These are phyloP conservation scores for Lindbergichthys nudifrons DNA, from an alignment of 2,797 vertebrate species.

Conservation along the genomic window DNA sequence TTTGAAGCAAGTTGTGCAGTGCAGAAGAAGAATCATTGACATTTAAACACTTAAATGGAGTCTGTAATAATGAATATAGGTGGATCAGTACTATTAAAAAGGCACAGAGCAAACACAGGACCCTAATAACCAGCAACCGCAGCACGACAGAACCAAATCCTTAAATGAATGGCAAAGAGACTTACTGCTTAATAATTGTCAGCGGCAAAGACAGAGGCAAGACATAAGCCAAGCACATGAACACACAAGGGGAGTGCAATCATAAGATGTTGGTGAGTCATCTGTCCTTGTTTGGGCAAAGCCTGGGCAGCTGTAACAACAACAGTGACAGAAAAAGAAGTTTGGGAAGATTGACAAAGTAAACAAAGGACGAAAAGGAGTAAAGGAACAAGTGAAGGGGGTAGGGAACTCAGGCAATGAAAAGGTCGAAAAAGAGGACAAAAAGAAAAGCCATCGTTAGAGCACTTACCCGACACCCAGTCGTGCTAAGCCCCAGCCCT, in stretches of 20 bases:
- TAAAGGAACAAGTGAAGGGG: constrained; percentile 6
- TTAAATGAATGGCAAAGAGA: constrained; percentile 27
- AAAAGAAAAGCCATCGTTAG: constrained; percentile 18
- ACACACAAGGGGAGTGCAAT: constrained; percentile 43
- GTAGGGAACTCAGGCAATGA: constrained; percentile 10
- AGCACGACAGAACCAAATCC: constrained; percentile 36
- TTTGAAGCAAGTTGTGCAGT: constrained; percentile 20
- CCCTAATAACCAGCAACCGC: constrained; percentile 35
- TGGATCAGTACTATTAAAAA: constrained; percentile 49
- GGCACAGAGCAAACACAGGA: constrained; percentile 29
- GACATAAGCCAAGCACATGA: constrained; percentile 47
- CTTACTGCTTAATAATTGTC: constrained; percentile 28
- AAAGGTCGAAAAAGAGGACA: constrained; percentile 3
- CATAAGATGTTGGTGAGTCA: constrained; percentile 56
- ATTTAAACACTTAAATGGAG: constrained; percentile 43
- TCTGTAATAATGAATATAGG: constrained; percentile 51
- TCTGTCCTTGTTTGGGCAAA: constrained; percentile 82
- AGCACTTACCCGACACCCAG: constrained; percentile 70
- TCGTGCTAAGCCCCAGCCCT: constrained; percentile 55
- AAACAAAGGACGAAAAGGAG: constrained; percentile 14
- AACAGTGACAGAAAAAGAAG: constrained; percentile 41
- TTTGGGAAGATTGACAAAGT: constrained; percentile 36
- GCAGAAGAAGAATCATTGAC: constrained; percentile 38
- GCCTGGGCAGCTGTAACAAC: constrained; percentile 40
- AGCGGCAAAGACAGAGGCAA: constrained; percentile 6